Percentiles rank a stretch among this genome's conserved stretches.
Conservation (phyloP, 2,888 invertebrate species). For the Lysandra coridon region DNA sequence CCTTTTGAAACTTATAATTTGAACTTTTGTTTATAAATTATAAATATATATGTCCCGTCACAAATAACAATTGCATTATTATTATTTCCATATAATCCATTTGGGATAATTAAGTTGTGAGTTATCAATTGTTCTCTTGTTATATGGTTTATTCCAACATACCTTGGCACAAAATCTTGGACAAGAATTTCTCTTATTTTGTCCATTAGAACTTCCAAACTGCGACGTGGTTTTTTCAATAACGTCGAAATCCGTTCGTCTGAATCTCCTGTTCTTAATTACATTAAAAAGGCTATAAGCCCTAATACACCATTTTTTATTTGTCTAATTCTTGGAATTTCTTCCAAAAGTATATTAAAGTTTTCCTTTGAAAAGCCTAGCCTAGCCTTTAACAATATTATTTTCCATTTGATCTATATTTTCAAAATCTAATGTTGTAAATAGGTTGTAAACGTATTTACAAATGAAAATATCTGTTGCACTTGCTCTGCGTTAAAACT, state of each 20-base stretch:
- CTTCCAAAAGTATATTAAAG: conserved; percentile 12
- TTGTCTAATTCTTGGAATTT: conserved; percentile 21
- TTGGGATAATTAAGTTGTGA: background rate
- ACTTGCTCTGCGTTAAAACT: too few species aligned
- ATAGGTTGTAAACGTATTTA: conserved; percentile 2
- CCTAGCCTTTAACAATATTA: conserved; percentile 25
- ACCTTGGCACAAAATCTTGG: conserved; percentile 15
- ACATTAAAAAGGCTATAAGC: conserved; percentile 3
- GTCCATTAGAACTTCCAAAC: background rate
- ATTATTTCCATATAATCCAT: conserved; percentile 1
- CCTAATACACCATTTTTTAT: conserved; percentile 7
- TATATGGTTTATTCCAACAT: background rate
- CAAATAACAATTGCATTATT: background rate
- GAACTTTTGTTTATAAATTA: conserved; percentile 28
- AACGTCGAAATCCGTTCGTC: background rate
- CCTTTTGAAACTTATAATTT: conserved; percentile 31
- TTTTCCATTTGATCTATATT: conserved; percentile 33
- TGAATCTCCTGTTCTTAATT: background rate
- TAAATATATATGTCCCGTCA: conserved; percentile 22
- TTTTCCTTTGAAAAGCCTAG: conserved; percentile 26
- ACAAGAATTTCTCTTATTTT: conserved; percentile 3
- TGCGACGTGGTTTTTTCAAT: conserved; percentile 8
- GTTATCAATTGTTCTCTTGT: conserved; percentile 1
- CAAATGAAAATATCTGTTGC: conserved; percentile 22
- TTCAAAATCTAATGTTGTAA: conserved; percentile 27